Evolutionary conservation across 2,888 invertebrate genomes (phyloP).

Genomic region (Julus scandinavius): DNA sequence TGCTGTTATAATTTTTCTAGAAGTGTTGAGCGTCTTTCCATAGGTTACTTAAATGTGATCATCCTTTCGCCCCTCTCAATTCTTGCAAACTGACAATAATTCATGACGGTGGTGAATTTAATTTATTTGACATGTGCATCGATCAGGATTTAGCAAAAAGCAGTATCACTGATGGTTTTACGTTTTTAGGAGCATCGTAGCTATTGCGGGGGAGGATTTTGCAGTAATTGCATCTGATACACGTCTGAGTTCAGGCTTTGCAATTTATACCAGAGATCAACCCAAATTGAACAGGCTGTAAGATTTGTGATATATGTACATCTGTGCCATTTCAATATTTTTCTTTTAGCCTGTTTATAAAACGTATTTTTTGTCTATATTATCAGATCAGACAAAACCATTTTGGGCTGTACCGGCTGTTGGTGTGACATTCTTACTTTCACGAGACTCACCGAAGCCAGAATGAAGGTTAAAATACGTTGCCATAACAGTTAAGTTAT

Average conservation of each 20-base stretch:
- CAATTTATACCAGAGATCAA: slow-evolving; percentile 88
- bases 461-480: slow-evolving; percentile 75
- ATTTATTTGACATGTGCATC: no score
- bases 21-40: no score
- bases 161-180: background rate
- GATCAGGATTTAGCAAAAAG: no score
- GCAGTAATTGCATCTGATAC: slow-evolving; percentile 96
- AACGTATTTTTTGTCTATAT: background rate
- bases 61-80: no score
- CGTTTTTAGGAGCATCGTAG: slow-evolving; percentile 83
- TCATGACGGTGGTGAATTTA: no score
- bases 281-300: slow-evolving; percentile 74
- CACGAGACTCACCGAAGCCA: slow-evolving; percentile 82
- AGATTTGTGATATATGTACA: background rate
- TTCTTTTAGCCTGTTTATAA: no score
- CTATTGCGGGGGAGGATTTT: slow-evolving; percentile 95
- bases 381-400: slow-evolving; percentile 77
- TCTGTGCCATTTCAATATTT: background rate
- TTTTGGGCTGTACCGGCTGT: slow-evolving; percentile 95
- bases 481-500: background rate
- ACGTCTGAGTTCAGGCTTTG: slow-evolving; percentile 88
- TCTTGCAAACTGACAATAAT: no score
- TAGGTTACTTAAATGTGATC: no score
- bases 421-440: slow-evolving; percentile 97
- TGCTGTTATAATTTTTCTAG: no score